Evolutionary conservation across 2,113 vertebrate species (phyloP).

Genomic region (Ardeotis arabs): DNA sequence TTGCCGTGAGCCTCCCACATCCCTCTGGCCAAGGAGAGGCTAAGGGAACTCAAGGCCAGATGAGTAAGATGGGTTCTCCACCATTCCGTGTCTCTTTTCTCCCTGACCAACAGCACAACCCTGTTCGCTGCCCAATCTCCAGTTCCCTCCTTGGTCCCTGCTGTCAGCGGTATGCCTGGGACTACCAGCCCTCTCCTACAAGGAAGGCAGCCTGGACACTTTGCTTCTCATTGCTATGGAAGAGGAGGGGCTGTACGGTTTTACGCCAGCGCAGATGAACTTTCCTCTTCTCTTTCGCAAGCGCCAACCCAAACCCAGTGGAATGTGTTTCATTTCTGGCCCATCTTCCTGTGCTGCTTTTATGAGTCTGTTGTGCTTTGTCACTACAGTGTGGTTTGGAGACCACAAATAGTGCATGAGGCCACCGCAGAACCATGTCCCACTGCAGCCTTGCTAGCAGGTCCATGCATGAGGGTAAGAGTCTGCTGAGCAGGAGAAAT

Average conservation of each 20-base stretch:
- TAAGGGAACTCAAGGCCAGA: not conserved
- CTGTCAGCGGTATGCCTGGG: not conserved
- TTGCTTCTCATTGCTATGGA: not conserved
- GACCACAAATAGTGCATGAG: not conserved
- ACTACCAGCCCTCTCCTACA: fast-evolving
- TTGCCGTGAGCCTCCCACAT: not conserved
- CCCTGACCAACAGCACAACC: not conserved
- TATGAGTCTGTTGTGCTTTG: constrained; percentile 21
- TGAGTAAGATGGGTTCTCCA: not conserved
- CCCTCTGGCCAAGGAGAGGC: not conserved
- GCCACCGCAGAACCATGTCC: not conserved
- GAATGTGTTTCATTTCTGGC: constrained; percentile 47
- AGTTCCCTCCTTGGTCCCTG: not conserved
- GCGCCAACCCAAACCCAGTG: not conserved
- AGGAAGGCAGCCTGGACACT: not conserved
- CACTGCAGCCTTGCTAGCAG: not conserved
- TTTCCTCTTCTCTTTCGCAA: not conserved
- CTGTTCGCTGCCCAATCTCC: fast-evolving
- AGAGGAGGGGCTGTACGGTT: not conserved
- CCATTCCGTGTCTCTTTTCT: not conserved
- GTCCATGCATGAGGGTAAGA: not conserved
- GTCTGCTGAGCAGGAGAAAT: not conserved
- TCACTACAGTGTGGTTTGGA: not conserved
- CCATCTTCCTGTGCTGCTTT: not conserved
- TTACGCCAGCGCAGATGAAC: not conserved